A percentile compares a stretch with the other conserved stretches of the same genome.
These are phyloP conservation scores for Paguma larvata DNA, from an alignment of 2,797 vertebrate genomes.

Conservation along the genomic window DNA sequence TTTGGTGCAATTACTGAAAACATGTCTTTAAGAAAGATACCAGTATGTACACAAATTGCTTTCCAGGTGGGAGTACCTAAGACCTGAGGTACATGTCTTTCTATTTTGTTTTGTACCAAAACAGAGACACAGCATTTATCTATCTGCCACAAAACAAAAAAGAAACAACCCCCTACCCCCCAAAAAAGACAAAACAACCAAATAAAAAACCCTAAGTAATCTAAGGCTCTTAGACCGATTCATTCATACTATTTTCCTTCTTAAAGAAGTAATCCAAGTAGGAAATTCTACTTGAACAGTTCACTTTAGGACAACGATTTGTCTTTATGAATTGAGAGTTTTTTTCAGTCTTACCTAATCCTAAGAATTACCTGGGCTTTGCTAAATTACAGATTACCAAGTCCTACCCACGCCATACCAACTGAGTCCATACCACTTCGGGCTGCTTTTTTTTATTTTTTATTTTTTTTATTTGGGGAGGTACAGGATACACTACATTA, in stretches of 20 bases:
- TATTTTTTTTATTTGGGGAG: not conserved
- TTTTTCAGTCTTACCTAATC: constrained; percentile 36
- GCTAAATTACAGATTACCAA: constrained; percentile 13
- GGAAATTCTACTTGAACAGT: not conserved
- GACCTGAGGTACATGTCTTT: not conserved
- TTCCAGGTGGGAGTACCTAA: not conserved
- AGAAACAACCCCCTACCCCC: too few relatives aligned
- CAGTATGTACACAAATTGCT: not conserved
- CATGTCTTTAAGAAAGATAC: constrained; percentile 23
- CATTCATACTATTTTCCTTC: not conserved
- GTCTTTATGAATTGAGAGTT: not conserved
- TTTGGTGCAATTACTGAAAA: not conserved
- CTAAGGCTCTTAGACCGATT: not conserved
- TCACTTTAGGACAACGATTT: constrained; percentile 17
- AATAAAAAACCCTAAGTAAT: not conserved
- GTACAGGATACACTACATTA: not conserved
- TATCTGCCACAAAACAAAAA: not conserved
- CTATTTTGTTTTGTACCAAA: not conserved
- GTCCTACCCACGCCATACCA: not conserved
- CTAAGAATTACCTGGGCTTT: constrained; percentile 44
- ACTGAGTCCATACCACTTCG: not conserved
- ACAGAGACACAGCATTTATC: not conserved
- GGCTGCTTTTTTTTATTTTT: not conserved
- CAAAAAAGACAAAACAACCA: too few relatives aligned
- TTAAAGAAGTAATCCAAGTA: not conserved